Evolutionary conservation across 2,797 vertebrate genomes (phyloP), one percentile per base, ranked within the genome.

Genomic region (Zalophus californianus): DNA sequence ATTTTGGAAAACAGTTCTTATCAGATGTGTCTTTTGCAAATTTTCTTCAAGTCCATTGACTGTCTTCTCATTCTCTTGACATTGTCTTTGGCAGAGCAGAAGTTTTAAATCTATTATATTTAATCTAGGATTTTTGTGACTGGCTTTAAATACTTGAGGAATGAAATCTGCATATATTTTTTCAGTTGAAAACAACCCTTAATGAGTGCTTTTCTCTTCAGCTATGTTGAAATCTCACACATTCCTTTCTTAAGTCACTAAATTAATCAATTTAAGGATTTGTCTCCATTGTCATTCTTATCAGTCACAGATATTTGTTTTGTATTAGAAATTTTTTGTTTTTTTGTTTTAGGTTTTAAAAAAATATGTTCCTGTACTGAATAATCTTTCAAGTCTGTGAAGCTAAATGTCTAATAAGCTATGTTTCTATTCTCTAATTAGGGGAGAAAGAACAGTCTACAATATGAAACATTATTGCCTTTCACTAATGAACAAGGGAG

Each of bases 231-330:
- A 98, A 98, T 98, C 96, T 97, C 97, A 97, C 88, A 96, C 88
- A 98, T 98, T 98, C 56, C 95, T 98, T 98, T 98, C 97, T 97
- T 97, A 98, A 97, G 97, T 98, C 97, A 98, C 94, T 98, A 98
- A 98, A 96, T 98, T 98, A 98, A 98, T 98, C 96, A 98, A 98
- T 94, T 98, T 97, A 97, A 98, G 97, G 91, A 96, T 98, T 98
- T 97, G 80, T 98, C 97, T 98, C 94, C 92, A 96, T 98, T 98
- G 96, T 97, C 96, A 97, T 98, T 97, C 97, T 98, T 98, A 97
- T 97, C 96, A 95, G 95, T 98, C 95, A 97, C 92, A 98, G 98
- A 97, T 98, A 96, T 96, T 78, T 98, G 98, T 98, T 94, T 98
- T 98, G 92, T 94, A 97, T 98, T 97, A 97, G 85, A 98, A 91